Evolutionary conservation across 2,888 invertebrate genomes (phyloP).

Genomic region (Phragmatobia fuliginosa): DNA sequence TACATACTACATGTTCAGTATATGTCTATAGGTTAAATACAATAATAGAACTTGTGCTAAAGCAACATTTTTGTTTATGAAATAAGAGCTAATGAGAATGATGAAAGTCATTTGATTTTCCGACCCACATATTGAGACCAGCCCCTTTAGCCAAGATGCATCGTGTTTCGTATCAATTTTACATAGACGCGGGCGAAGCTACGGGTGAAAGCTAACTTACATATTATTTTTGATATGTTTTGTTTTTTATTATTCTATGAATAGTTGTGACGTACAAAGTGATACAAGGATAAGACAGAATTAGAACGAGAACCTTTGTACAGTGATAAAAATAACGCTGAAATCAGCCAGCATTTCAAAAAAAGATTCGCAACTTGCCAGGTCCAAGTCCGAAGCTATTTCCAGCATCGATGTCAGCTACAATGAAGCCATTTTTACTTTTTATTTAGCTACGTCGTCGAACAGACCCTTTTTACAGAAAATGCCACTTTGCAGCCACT

Average conservation of each 20-base stretch:
- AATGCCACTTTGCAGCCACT: constrained; percentile 26
- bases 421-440: constrained; percentile 53
- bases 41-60: too few relatives aligned
- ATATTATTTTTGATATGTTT: too few relatives aligned
- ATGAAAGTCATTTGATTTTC: too few relatives aligned
- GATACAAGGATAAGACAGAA: neutral
- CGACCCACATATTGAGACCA: too few relatives aligned
- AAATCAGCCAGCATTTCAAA: neutral
- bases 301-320: neutral
- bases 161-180: too few relatives aligned
- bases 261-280: too few relatives aligned
- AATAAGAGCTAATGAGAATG: too few relatives aligned
- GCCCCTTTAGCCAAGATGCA: too few relatives aligned
- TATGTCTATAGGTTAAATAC: neutral
- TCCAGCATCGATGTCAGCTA: constrained; percentile 28
- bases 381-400: constrained; percentile 17
- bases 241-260: too few relatives aligned
- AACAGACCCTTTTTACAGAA: constrained; percentile 33
- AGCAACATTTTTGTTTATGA: too few relatives aligned
- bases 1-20: neutral
- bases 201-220: too few relatives aligned
- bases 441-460: constrained; percentile 42
- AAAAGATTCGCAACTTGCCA: constrained; percentile 22
- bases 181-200: too few relatives aligned
- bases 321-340: neutral